Base-by-base conservation (phyloP, 2,888 invertebrate species). In the Cheilosia soror region DNA sequence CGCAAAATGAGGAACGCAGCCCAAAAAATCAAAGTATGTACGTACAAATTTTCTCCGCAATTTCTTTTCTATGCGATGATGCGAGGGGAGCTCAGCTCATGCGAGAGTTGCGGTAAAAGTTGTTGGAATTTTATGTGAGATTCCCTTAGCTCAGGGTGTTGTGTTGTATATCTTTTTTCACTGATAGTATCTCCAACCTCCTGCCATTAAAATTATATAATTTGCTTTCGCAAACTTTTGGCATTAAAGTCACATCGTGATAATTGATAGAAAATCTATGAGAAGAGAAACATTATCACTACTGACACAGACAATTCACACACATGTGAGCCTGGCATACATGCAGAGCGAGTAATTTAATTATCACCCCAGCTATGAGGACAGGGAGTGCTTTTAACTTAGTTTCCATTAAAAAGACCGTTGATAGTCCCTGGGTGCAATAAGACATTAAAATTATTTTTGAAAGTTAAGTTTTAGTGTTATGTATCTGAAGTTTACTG, bases 251-350 rank as follows among this genome's bases (percentile, higher is more conserved):
- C 83, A 79, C 83, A 84, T 75, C 72, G 73, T 58, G 65, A 69
- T 84, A 84, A 84, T 84, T 84, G 79, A 79, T 84, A 79, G 83
- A 83, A 79, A 73, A 69, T 75, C 73, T 68, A 69, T n/a, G 31
- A 63, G 57, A 65, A 72, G 72, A 68, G 63, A 75, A 40, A 66
- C 37, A 37, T 37, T 40, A 44, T 62, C 57, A 49, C n/a, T 62
- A 44, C 44, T 42, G 40, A 40, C 33, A 31, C 1, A 47, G 13
- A 58, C 13, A 40, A 53, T 7, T 1, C n/a, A 9, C 42, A 5
- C 5, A 40, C 13, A 55, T 47, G 13, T 33, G 33, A 42, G 49
- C 40, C 3, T 11, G 40, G 40, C 40, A 40, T 40, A 40, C 6
- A 3, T 71, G 29, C 71, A 11, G 60, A 53, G 81, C 3, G 4